Percentiles rank a stretch among this genome's conserved stretches.
These are phyloP conservation scores for Petrocephalus microphthalmus DNA, from an alignment of 2,113 vertebrate species.

Conservation along the genomic window DNA sequence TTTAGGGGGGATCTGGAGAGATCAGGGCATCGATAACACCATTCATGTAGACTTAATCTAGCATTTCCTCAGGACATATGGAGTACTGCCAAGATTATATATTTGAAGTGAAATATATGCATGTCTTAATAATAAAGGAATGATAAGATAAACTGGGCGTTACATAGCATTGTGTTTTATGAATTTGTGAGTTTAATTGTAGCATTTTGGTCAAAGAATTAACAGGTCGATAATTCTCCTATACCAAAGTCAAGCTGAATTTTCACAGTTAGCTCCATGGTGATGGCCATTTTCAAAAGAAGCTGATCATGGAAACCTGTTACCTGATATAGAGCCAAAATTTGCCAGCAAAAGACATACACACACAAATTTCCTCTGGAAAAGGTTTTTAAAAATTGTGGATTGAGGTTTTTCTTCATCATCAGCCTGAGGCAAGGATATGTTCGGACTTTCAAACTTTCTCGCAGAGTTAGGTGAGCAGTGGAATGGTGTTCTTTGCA, in stretches of 20 bases:
- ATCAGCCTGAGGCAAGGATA: constrained; percentile 12
- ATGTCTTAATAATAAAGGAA: neutral
- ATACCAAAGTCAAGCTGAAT: neutral
- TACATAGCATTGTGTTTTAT: too few species aligned
- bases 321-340: constrained; percentile 4
- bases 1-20: neutral
- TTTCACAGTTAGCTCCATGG: neutral
- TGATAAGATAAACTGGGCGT: neutral
- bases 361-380: neutral
- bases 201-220: neutral
- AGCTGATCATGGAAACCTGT: too few species aligned
- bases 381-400: neutral
- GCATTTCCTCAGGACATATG: neutral
- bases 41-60: neutral
- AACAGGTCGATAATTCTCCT: neutral
- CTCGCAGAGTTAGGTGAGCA: neutral
- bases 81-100: neutral
- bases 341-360: neutral
- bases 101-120: neutral
- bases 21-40: neutral
- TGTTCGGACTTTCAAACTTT: neutral
- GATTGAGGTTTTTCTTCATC: constrained; percentile 6
- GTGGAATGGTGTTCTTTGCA: neutral
- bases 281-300: neutral
- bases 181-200: neutral